Conservation (phyloP, 2,797 vertebrate species). For the Tinamus major region DNA sequence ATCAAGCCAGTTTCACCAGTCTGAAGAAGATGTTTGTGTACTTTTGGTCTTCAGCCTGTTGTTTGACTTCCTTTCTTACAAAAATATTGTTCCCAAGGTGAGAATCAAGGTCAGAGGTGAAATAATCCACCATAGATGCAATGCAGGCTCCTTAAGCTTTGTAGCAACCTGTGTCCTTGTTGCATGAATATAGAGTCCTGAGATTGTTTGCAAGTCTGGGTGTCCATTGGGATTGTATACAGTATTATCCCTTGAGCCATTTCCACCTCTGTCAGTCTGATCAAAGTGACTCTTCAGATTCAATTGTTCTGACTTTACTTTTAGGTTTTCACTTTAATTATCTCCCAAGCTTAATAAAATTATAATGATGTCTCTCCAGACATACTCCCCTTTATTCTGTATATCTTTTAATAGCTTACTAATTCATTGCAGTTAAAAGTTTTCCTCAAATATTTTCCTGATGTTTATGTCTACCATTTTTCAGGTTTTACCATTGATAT, state of each 20-base stretch:
- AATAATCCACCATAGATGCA: not conserved
- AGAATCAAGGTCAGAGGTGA: not conserved
- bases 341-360: conserved; percentile 38
- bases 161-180: not conserved
- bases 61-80: not conserved
- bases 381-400: not conserved
- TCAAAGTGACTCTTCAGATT: conserved; percentile 6
- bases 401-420: not conserved
- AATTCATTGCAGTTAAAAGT: conserved; percentile 35
- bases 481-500: not conserved
- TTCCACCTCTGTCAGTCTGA: conserved; percentile 10
- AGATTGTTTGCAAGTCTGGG: not conserved
- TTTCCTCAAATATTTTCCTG: not conserved
- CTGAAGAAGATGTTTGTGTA: not conserved
- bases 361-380: not conserved
- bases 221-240: not conserved
- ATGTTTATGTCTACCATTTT: not conserved
- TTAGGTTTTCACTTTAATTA: conserved; percentile 43
- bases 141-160: not conserved
- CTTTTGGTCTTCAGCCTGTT: not conserved
- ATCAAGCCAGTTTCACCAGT: not conserved
- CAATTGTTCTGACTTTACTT: conserved; percentile 22
- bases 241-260: not conserved
- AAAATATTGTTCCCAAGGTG: not conserved
- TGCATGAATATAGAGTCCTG: not conserved